phyloP scores from a whole-genome alignment of 2,888 invertebrate genomes.

The Adineta ricciae region DNA sequence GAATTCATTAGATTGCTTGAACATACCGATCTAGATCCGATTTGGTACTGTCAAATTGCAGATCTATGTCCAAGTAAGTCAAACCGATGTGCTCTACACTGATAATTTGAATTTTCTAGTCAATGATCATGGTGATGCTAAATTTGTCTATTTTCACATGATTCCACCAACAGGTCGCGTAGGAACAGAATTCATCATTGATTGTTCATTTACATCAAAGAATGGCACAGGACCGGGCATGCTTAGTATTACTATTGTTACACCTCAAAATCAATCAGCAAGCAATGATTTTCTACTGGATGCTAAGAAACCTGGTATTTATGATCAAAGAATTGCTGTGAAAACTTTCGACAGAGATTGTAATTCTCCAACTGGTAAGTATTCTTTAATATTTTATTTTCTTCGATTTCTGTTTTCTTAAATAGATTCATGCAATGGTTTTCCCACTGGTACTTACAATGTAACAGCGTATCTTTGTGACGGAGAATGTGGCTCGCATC shows the following conservation, averaged over 20 bases:
- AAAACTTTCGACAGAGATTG: conserved; percentile 34
- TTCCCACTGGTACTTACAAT: conserved; percentile 42
- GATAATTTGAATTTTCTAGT: conserved; percentile 25
- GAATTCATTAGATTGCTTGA: conserved; percentile 41
- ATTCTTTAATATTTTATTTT: too few relatives aligned
- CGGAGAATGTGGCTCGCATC: conserved; percentile 43
- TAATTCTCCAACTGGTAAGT: too few relatives aligned
- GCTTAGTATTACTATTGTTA: conserved; percentile 40
- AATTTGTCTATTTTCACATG: conserved; percentile 38
- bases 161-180: conserved; percentile 39
- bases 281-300: conserved; percentile 37
- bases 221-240: conserved; percentile 44
- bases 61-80: conserved; percentile 37
- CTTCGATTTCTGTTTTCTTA: too few relatives aligned
- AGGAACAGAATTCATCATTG: conserved; percentile 36
- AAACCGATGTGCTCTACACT: too few relatives aligned
- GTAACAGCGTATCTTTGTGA: conserved; percentile 42
- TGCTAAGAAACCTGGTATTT: conserved; percentile 38
- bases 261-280: conserved; percentile 16
- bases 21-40: conserved; percentile 41
- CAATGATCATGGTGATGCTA: conserved; percentile 41
- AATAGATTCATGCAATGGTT: conserved; percentile 41
- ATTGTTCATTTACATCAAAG: conserved; percentile 36
- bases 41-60: conserved; percentile 41
- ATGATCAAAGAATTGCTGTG: conserved; percentile 37